Base-by-base conservation (phyloP, 2,797 vertebrate species). In the Lepus oiostolus region DNA sequence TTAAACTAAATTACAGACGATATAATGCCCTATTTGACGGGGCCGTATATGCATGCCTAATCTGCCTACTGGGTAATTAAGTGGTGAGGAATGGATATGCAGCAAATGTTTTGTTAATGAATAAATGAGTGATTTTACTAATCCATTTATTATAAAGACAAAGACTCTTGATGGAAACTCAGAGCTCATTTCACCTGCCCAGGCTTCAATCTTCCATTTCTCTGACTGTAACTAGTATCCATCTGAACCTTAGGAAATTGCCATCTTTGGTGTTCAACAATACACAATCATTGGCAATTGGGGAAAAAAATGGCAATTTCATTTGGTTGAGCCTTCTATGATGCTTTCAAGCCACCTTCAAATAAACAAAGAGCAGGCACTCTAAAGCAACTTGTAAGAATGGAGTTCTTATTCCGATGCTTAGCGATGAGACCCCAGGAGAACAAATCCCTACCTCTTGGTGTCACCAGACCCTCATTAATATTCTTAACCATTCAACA, bases 1-100 rank as follows among this genome's bases (percentile, higher is more conserved):
- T 93, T 84, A 47, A 94, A 92, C 76, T 94, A 92, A 93, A 83
- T 88, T 90, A n/a, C 32, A 92, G 84, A 80, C 50, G 88, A 86
- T 30, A 90, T 32, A 90, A 79, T 70, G 60, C 47, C 52, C 50
- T 85, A 10, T 91, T 95, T 93, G 95, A 13, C 30, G 21, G 72
- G 38, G 17, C 26, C 50, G 70, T 42, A 75, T 21, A n/a, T 54
- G 62, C 58, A 35, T 74, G 35, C 11, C 42, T 84, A 83, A 95
- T 96, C 54, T 95, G 67, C 52, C 83, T 85, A 47, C 67, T 86
- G 79, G 32, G 79, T 80, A 92, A 85, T 95, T 88, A 92, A 93
- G 83, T 30, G 19, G 35, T 67, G 16, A 87, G 81, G 54, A 88
- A 93, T 54, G 42, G 35, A 81, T 68, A 50, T n/a, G 19, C 38